Base-by-base conservation (phyloP, 2,113 vertebrate genomes). In the Melanostigma gelatinosum region DNA sequence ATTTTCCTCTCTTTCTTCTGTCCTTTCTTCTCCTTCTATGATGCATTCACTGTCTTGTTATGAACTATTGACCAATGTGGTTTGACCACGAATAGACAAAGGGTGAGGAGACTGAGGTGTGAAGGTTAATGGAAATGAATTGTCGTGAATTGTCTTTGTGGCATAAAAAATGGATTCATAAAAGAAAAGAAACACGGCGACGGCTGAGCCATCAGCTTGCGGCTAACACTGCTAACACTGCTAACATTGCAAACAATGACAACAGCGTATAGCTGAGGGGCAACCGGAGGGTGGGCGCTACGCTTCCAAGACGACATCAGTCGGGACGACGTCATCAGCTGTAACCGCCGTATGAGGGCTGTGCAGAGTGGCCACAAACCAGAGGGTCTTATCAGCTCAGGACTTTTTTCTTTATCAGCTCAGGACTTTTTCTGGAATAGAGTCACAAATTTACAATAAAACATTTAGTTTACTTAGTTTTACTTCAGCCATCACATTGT, bases 1-100 rank as follows among this genome's bases (percentile, higher is more conserved):
- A 80, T 87, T 87, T 87, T 84, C 85, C 85, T 48, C 42, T 81
- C 73, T 61, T 80, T 88, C 83, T 13, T 67, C 62, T 42, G 22
- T 29, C 46, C 44, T 72, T 67, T 72, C 24, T 82, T 75, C 12
- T 38, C 18, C 50, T 79, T 77, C 75, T 60, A 34, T 68, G 74
- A 89, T 78, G 72, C 55, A n/a, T 72, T 86, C 58, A 63, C 62
- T 80, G 85, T 86, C 83, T 70, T 74, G 72, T 71, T 79, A 11
- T 42, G 57, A 82, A 78, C 61, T 55, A 15, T 12, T 70, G 72
- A 84, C 76, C 62, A 79, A 34, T 22, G 18, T 15, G 36, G 15
- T 29, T 27, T 81, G 32, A 38, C 38, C 64, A 67, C 63, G 70
- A 80, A 80, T 42, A 32, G 48, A 40, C 24, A 32, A 27, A 55